A percentile compares a stretch with the other conserved stretches of the same genome.
Conservation (phyloP, 2,888 invertebrate genomes). For the Ormia ochracea region DNA sequence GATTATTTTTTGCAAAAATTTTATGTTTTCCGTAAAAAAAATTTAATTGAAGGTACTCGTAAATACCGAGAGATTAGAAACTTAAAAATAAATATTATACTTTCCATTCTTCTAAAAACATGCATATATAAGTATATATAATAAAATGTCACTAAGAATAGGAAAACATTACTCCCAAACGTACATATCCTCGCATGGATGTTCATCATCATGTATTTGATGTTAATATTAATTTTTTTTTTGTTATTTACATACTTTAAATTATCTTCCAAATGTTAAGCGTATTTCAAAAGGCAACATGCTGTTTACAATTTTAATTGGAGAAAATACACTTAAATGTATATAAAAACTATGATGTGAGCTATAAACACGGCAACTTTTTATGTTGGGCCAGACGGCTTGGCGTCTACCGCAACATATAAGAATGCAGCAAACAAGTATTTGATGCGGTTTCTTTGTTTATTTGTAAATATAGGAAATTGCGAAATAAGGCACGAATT, state of each 20-base stretch:
- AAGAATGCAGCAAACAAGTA: constrained; percentile 31
- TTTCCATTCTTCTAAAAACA: too few species aligned
- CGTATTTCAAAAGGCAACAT: constrained; percentile 49
- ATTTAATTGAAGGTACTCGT: too few species aligned
- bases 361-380: constrained; percentile 55
- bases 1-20: too few species aligned
- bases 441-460: not conserved
- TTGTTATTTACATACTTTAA: constrained; percentile 5
- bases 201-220: not conserved
- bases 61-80: too few species aligned
- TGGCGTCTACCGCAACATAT: constrained; percentile 48
- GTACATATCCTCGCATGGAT: constrained; percentile 10
- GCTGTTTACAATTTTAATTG: constrained; percentile 54
- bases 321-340: constrained; percentile 34
- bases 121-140: too few species aligned
- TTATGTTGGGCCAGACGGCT: constrained; percentile 57
- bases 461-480: not conserved
- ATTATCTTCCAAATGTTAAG: constrained; percentile 36
- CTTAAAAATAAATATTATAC: too few species aligned
- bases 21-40: too few species aligned
- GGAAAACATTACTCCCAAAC: constrained; percentile 22
- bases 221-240: not conserved
- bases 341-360: constrained; percentile 32
- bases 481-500: not conserved
- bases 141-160: too few species aligned